Evolutionary conservation across 1,140 invertebrate species (phyloP).

Genomic region (Conus betulinus): DNA sequence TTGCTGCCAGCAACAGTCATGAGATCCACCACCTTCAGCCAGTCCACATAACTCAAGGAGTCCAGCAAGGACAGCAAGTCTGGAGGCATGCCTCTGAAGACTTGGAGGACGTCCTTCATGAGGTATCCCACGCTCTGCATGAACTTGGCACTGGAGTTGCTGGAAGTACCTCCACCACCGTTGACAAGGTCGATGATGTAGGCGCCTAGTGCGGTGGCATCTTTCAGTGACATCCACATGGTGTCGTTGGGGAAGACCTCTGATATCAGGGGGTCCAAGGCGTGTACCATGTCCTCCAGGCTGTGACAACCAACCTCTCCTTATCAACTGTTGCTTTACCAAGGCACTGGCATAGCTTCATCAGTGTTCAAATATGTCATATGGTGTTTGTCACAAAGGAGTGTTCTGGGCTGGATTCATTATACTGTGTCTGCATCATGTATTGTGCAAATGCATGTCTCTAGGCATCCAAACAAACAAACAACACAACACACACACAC

Average conservation of each 20-base stretch:
- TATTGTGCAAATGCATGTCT: too few species aligned
- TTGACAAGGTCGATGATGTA: not conserved
- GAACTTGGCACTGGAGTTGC: not conserved
- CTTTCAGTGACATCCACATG: conserved; percentile 19
- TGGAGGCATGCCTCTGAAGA: not conserved
- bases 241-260: conserved; percentile 23
- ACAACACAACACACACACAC: not conserved
- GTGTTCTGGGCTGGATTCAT: too few species aligned
- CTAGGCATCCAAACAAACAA: too few species aligned
- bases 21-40: not conserved
- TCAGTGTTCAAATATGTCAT: too few species aligned
- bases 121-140: not conserved
- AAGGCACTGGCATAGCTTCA: too few species aligned
- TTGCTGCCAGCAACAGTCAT: not conserved
- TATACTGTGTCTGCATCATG: too few species aligned
- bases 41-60: not conserved
- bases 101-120: not conserved
- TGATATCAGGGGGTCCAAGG: conserved; percentile 11
- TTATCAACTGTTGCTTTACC: too few species aligned
- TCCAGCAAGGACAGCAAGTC: not conserved
- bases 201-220: not conserved
- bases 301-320: not conserved
- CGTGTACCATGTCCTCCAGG: not conserved
- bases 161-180: not conserved
- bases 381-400: too few species aligned